Evolutionary conservation across 2,888 invertebrate genomes (phyloP).

Genomic region (Ophioninae sp.): DNA sequence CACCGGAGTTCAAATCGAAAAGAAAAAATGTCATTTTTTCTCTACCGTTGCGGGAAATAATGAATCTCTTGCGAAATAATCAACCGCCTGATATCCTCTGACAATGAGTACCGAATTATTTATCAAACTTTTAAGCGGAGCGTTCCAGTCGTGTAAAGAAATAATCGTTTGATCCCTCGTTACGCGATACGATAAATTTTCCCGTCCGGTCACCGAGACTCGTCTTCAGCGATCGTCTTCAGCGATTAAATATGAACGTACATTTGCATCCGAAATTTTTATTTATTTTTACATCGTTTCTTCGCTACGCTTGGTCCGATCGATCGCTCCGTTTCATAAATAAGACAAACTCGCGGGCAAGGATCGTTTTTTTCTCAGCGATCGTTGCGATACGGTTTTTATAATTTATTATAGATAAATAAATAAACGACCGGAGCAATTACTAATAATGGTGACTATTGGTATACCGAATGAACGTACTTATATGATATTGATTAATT

Average conservation of each 20-base stretch:
- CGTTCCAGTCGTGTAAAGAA: not conserved
- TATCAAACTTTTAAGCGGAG: not conserved
- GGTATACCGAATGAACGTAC: no score
- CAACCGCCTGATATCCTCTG: not conserved
- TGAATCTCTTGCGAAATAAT: not conserved
- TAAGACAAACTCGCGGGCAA: not conserved
- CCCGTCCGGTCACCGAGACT: not conserved
- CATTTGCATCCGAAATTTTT: not conserved
- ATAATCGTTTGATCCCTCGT: not conserved
- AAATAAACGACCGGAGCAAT: no score
- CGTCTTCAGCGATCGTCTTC: not conserved
- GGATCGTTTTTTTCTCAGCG: not conserved
- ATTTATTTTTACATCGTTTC: not conserved
- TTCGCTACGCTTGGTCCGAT: not conserved
- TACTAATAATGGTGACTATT: no score
- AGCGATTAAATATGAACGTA: not conserved
- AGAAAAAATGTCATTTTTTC: slow-evolving; percentile 40
- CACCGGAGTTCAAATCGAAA: slow-evolving; percentile 65
- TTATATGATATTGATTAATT: no score
- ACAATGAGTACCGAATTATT: not conserved
- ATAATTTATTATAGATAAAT: not conserved
- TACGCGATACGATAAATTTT: not conserved
- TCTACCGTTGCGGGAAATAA: not conserved
- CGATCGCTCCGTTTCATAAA: not conserved
- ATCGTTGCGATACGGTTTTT: not conserved